phyloP scores from a whole-genome alignment of 2,797 vertebrate genomes.

The Selene dorsalis region DNA sequence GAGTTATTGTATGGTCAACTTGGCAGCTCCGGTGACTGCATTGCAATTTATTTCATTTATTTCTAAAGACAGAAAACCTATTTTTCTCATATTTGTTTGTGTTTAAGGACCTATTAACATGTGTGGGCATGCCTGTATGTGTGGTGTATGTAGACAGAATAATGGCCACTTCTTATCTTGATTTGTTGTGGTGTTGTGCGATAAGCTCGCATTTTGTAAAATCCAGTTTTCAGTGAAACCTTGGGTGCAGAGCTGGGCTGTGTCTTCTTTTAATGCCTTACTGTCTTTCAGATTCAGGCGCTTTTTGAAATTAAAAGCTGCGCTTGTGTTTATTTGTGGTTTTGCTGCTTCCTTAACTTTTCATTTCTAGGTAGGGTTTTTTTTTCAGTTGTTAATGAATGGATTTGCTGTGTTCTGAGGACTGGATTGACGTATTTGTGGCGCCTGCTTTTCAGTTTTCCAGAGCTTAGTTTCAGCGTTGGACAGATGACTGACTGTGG shows the following conservation, averaged over 20 bases:
- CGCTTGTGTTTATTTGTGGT: constrained; percentile 84
- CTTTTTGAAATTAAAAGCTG: constrained; percentile 90
- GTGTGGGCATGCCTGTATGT: constrained; percentile 81
- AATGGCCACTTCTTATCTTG: constrained; percentile 67
- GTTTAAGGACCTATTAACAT: constrained; percentile 73
- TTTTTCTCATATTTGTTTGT: constrained; percentile 45
- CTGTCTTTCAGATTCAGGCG: constrained; percentile 84
- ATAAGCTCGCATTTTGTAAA: constrained; percentile 78
- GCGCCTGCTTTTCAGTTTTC: constrained; percentile 89
- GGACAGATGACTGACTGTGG: constrained; percentile 22
- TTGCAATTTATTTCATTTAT: constrained; percentile 18
- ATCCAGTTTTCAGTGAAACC: constrained; percentile 67
- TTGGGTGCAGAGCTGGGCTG: constrained; percentile 87
- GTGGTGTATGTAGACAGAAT: constrained; percentile 72
- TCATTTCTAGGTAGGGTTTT: constrained; percentile 77
- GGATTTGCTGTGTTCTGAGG: constrained; percentile 98
- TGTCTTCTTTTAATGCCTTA: constrained; percentile 90
- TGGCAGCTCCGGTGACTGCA: constrained; percentile 14
- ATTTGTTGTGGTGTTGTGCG: constrained; percentile 79
- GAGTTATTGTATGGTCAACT: constrained; percentile 2
- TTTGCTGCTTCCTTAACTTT: constrained; percentile 80
- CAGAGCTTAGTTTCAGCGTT: constrained; percentile 75
- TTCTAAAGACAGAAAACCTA: constrained; percentile 25
- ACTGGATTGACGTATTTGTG: constrained; percentile 90
- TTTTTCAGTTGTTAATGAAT: constrained; percentile 87